Conservation (phyloP, 2,888 invertebrate genomes). For the Agrochola circellaris region DNA sequence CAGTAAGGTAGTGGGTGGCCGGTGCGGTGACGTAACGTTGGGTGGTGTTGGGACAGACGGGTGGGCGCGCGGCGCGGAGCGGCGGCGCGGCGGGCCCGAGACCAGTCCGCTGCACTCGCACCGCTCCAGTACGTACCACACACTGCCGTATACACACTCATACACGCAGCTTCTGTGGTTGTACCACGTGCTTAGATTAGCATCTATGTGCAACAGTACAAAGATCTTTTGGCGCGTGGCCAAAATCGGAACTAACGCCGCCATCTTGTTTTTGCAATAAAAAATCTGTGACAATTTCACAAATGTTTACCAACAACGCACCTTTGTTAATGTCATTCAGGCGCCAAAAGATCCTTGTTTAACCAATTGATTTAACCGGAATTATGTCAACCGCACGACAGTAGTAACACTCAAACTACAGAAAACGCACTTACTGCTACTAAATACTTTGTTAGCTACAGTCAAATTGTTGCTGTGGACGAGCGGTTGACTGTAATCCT, state of each 20-base stretch:
- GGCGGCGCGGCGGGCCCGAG: slow-evolving; percentile 93
- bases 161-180: slow-evolving; percentile 31
- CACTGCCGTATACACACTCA: neutral
- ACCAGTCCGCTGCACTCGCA: slow-evolving; percentile 96
- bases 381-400: neutral
- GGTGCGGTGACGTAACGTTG: slow-evolving; percentile 70
- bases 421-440: neutral
- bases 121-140: slow-evolving; percentile 94
- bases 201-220: neutral
- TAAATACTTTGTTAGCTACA: too few relatives aligned
- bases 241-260: neutral
- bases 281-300: too few relatives aligned
- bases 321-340: neutral
- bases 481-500: neutral
- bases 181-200: slow-evolving; percentile 8
- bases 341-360: neutral
- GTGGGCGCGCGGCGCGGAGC: slow-evolving; percentile 87
- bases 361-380: neutral
- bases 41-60: slow-evolving; percentile 88
- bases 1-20: slow-evolving; percentile 62
- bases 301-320: neutral
- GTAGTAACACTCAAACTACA: neutral
- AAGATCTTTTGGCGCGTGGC: neutral
- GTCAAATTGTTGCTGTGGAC: neutral
- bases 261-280: neutral